Percentiles rank a stretch among this genome's conserved stretches.
Conservation (phyloP, 2,797 vertebrate genomes). For the Chelidonichthys spinosus region DNA sequence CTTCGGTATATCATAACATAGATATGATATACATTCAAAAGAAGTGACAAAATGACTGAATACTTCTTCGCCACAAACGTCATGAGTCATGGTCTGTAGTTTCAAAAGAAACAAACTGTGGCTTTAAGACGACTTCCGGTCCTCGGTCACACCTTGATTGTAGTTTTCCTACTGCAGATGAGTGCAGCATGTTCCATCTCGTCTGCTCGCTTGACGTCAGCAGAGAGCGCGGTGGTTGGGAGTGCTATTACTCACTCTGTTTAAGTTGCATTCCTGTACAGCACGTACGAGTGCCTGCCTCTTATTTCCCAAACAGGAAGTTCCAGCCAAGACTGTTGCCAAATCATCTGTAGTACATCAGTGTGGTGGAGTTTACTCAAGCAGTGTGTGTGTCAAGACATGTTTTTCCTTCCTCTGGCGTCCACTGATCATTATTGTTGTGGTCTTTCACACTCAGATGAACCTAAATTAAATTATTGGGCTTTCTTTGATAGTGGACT, state of each 20-base stretch:
- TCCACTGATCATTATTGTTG: neutral
- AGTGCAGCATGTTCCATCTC: constrained; percentile 72
- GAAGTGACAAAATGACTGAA: neutral
- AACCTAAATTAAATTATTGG: neutral
- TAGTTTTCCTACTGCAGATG: constrained; percentile 75
- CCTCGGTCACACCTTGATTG: constrained; percentile 74
- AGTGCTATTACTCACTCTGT: constrained; percentile 83
- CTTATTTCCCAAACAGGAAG: constrained; percentile 80
- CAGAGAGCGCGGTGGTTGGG: constrained; percentile 61
- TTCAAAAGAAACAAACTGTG: constrained; percentile 53
- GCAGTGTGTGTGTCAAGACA: constrained; percentile 35
- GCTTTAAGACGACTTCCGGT: constrained; percentile 76
- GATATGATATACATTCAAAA: constrained; percentile 2
- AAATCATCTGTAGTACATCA: constrained; percentile 65
- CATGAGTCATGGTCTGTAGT: constrained; percentile 22
- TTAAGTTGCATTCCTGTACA: constrained; percentile 78
- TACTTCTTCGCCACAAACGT: constrained; percentile 11
- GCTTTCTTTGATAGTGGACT: neutral
- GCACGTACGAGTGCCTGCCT: constrained; percentile 68
- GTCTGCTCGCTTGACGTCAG: constrained; percentile 79
- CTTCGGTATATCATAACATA: neutral
- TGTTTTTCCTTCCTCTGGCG: constrained; percentile 23
- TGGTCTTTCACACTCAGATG: neutral
- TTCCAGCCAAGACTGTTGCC: constrained; percentile 66
- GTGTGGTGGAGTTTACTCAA: constrained; percentile 50